These are phyloP conservation scores for Phortica magna DNA, from an alignment of 2,888 invertebrate genomes.

Conservation along the genomic window DNA sequence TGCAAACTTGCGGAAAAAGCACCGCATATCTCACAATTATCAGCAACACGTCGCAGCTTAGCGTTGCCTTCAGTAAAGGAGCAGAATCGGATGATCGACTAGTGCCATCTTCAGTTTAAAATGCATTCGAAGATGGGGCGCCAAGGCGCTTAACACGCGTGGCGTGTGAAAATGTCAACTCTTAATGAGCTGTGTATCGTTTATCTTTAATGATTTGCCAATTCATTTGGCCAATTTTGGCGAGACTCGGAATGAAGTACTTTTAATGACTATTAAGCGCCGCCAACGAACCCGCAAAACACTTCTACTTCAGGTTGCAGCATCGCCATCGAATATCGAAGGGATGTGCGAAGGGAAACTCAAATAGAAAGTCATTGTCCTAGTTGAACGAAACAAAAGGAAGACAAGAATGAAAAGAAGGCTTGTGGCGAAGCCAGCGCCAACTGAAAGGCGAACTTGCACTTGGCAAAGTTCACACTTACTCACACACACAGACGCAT, in stretches of 20 bases:
- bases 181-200: neutral
- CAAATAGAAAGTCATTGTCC: conserved; percentile 24
- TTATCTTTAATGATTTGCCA: conserved; percentile 1
- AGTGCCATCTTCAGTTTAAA: neutral
- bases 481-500: neutral
- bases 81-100: neutral
- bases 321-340: too few relatives aligned
- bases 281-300: neutral
- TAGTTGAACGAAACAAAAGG: neutral
- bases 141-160: neutral
- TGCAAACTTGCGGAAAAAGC: too few relatives aligned
- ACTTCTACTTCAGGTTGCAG: too few relatives aligned
- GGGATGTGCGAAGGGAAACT: conserved; percentile 19
- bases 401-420: neutral
- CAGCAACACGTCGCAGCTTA: too few relatives aligned
- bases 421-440: conserved; percentile 36
- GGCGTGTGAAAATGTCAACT: neutral
- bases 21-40: too few relatives aligned
- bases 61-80: neutral
- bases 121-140: too few relatives aligned
- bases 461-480: neutral
- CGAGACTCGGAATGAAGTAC: neutral
- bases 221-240: conserved; percentile 19
- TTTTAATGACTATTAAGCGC: neutral
- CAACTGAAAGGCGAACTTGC: neutral